Base-by-base conservation (phyloP, 2,797 vertebrate genomes). In the Syngnathus acus region DNA sequence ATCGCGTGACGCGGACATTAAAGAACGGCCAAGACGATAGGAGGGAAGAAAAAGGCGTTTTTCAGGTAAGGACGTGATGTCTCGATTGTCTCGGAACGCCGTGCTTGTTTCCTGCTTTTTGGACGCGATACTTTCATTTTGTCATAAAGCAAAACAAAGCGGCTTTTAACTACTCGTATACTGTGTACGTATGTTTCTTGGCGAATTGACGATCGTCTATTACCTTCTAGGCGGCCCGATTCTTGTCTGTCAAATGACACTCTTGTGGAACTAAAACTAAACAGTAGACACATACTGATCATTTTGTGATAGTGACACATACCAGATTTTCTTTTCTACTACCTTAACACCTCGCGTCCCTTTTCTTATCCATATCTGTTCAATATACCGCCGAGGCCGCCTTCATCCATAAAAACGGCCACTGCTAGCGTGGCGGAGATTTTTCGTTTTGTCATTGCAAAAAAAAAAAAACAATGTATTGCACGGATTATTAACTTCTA, bases 11-110 rank as follows among this genome's bases (percentile, higher is more conserved):
- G 32, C 78, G 58, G 72, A 61, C 68, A 77, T 45, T 65, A 70
- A 77, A 72, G 73, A 68, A 81, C 82, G 68, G 69, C 86, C 69
- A 53, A 72, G 76, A 67, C 71, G 67, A 19, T 5, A 11, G n/a
- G 14, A 21, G n/a, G 40, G 40, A n/a, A 6, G 62, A 62, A 64
- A 73, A 65, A 85, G 72, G 74, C 78, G 74, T 74, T 88, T 74
- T 88, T 88, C 88, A 92, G 90, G 92, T 92, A 83, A 90, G 78
- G 76, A 83, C 78, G 72, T 66, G 74, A 58, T 62, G 61, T 72
- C 63, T 70, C 32, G 32, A 32, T 32, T 48, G 23, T 48, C 1
- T 37, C 8, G 19, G 16, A 43, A 32, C 54, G 69, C 74, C 80
- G 66, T 73, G 65, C 84, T 64, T 64, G 59, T 84, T 89, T 86